Evolutionary conservation across 2,797 vertebrate species (phyloP), one percentile per base, ranked within the genome.

Genomic region (Serranus cabrilla): DNA sequence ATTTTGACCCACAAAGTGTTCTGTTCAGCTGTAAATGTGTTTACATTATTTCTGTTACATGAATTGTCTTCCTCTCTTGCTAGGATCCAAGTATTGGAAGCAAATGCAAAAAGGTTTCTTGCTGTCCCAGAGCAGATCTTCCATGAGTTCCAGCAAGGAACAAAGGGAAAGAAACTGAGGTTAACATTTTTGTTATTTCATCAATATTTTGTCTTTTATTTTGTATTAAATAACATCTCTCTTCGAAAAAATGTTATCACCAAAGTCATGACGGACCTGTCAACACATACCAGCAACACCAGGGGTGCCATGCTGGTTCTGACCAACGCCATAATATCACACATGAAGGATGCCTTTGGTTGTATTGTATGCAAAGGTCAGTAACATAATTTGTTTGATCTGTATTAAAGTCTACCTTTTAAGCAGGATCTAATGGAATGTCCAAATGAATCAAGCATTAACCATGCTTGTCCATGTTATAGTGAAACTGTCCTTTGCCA

Each of bases 131-230:
- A 49, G 47, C 47, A 49, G 47, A 20, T 49, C 47, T 49, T 50
- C 49, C 20, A 50, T 50, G 49, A 50, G 49, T 50, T 50, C 49
- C 49, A 50, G 20, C 9, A 50, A 21, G 49, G 49, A 50, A 50
- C 49, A 50, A 50, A 50, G 20, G 49, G 49, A 50, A 50, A 50
- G 49, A 50, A 50, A 50, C 20, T 54, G 51, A 54, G 51, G 13
- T 54, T 16, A 54, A 31, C 25, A 54, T 54, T 54, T 17, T 27
- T 16, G 25, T 25, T 54, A 54, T 7, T 54, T 4, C 21, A 31
- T 54, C n/a, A 54, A 54, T 54, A 54, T n/a, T 25, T 14, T 25
- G 25, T 54, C 51, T 54, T 54, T 54, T 12, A 54, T 54, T 27
- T 31, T 54, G 51, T 25, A 31, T 31, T 54, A 12, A 54, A 54